phyloP scores from a whole-genome alignment of 2,797 vertebrate genomes.

The Salarias fasciatus region DNA sequence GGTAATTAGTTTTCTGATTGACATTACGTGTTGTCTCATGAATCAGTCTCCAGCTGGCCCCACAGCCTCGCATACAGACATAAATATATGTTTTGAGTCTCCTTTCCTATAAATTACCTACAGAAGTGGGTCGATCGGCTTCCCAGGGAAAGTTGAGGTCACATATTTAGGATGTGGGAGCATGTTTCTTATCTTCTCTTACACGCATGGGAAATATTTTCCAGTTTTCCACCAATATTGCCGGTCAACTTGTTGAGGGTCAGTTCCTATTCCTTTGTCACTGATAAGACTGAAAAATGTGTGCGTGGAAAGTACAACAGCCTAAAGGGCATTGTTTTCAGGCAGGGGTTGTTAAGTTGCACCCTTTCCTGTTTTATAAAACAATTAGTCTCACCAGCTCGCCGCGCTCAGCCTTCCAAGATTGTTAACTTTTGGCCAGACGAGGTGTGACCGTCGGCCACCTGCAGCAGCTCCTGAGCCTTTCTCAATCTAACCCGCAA shows the following conservation, averaged over 20 bases:
- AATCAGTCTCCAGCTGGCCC: neutral
- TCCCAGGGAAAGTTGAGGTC: slow-evolving; percentile 24
- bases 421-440: slow-evolving; percentile 9
- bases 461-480: slow-evolving; percentile 28
- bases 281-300: slow-evolving; percentile 53
- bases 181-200: slow-evolving; percentile 35
- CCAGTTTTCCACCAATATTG: slow-evolving; percentile 24
- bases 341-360: slow-evolving; percentile 50
- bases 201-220: slow-evolving; percentile 51
- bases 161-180: slow-evolving; percentile 23
- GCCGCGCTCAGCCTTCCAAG: neutral
- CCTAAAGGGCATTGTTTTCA: slow-evolving; percentile 65
- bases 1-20: neutral
- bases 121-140: neutral
- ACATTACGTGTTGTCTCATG: neutral
- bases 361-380: slow-evolving; percentile 67
- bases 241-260: slow-evolving; percentile 33
- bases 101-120: neutral
- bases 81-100: neutral
- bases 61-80: neutral
- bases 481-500: slow-evolving; percentile 23
- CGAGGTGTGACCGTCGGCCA: slow-evolving; percentile 20
- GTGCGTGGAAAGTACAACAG: slow-evolving; percentile 39
- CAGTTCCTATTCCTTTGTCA: slow-evolving; percentile 56
- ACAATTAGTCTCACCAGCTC: slow-evolving; percentile 33